Evolutionary conservation across 1,140 invertebrate species (phyloP), one percentile per base, ranked within the genome.

Genomic region (Phocides pigmalion): DNA sequence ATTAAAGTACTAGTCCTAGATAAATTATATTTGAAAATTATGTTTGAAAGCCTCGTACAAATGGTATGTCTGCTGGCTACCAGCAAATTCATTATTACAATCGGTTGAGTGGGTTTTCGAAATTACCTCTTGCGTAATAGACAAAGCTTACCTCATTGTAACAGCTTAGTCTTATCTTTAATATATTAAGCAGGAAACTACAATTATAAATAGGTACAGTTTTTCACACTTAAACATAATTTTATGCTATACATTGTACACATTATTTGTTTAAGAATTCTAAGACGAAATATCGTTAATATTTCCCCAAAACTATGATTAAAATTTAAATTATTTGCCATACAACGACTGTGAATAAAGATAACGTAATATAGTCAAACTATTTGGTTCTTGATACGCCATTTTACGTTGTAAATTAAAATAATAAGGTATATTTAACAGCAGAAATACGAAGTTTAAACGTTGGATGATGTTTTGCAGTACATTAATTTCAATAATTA

Each of bases 401-500:
- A 14, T 56, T 51, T 51, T 56, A 42, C 37, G 37, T 56, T 25
- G 25, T 56, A 42, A 56, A 56, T 56, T 42, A 56, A 25, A 56
- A 28, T 56, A 42, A 20, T 41, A 20, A 28, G n/a, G 37, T 14
- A 12, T 37, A 32, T 22, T 41, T 41, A 41, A 39, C 12, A 15
- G 12, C 19, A 12, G 19, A 20, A 54, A 41, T 54, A 25, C 17
- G 9, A 19, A 54, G 11, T 54, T 53, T 41, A n/a, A 20, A 54
- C 19, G 17, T n/a, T 25, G 16, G 25, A 12, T 20, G 17, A 16
- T n/a, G 17, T 22, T 53, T 41, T 22, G 51, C 35, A 54, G 37
- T 41, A 54, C 35, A 51, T 54, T 41, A 41, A 56, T 54, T 54
- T 54, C 19, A 54, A 54, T 54, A 54, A 54, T 54, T 54, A 39